phyloP scores from a whole-genome alignment of 2,797 vertebrate species.

The Rhinogobio ventralis region DNA sequence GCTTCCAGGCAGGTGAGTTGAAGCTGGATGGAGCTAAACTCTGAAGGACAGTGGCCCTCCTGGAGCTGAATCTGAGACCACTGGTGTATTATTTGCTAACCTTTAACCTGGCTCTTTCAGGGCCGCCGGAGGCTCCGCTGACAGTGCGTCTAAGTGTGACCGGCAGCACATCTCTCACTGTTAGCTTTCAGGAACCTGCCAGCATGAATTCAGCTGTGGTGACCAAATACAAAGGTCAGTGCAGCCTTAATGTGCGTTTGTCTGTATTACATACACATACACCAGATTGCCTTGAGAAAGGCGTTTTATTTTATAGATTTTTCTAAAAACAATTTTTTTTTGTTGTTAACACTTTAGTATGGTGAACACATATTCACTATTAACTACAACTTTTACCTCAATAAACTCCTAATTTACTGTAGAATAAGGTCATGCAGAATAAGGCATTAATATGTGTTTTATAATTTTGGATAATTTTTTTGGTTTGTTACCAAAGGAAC shows the following conservation, averaged over 20 bases:
- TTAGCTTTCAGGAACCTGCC: constrained; percentile 93
- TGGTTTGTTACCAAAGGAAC: neutral
- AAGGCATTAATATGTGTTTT: no score
- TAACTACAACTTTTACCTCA: no score
- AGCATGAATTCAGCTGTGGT: constrained; percentile 91
- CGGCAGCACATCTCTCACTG: constrained; percentile 89
- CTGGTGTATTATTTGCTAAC: constrained; percentile 41
- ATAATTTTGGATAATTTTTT: no score
- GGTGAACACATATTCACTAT: no score
- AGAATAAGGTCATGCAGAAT: no score
- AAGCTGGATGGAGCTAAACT: neutral
- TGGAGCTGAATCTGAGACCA: neutral
- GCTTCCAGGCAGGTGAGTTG: neutral
- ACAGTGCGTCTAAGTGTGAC: constrained; percentile 89
- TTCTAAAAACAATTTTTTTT: neutral
- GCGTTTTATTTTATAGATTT: neutral
- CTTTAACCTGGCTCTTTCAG: constrained; percentile 72
- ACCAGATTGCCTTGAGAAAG: neutral
- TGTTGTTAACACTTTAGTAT: no score
- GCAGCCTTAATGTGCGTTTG: constrained; percentile 10
- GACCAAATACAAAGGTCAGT: constrained; percentile 93
- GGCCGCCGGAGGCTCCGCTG: constrained; percentile 88
- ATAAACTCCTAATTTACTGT: no score
- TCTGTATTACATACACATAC: constrained; percentile 28
- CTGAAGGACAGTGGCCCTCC: neutral